Evolutionary conservation across 2,113 vertebrate species (phyloP), one percentile per base, ranked within the genome.

Genomic region (Hyperoodon ampullatus): DNA sequence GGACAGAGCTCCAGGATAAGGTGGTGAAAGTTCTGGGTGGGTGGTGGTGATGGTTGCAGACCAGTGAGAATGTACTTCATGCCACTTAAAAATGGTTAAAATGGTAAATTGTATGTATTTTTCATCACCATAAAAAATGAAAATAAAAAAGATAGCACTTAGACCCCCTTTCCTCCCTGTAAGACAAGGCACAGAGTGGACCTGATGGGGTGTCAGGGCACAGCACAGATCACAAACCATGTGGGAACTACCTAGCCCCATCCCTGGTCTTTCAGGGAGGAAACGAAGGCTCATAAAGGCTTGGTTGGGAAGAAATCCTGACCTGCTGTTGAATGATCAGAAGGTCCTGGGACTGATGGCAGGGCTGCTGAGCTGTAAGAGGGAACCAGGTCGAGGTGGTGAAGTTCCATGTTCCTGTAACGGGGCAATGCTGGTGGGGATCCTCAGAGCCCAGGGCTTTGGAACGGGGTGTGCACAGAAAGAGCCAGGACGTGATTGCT

Each of bases 111-210:
- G 60, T 19, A 19, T 74, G 5, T 24, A 2, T 50, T 85, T 60
- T 94, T 88, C 58, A 78, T 81, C 68, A 58, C 33, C 78, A 78
- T 55, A 23, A 58, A 58, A 88, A 68, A 13, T 24, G 4, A 72
- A 68, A 44, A n/a, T 30, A 85, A 24, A 77, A 30, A 66, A 63
- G 84, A 24, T 35, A 58, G 24, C 61, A 39, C 33, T 58, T 63
- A 65, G 26, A 19, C 3, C 5, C 6, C 66, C 30, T 75, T 92
- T 78, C 58, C 44, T 65, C 6, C 53, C n/a, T 26, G 2, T 74
- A 63, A 55, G 63, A 82, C 1, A 7, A 8, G 33, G n/a, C 11
- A 30, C 7, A 83, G 21, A 74, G n/a, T 66, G 19, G 12, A 39
- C 35, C 5, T 23, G 16, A 44, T 1, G 2, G 26, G 12, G 44